Evolutionary conservation across 2,113 vertebrate species (phyloP).

Genomic region (Dicrurus megarhynchus): DNA sequence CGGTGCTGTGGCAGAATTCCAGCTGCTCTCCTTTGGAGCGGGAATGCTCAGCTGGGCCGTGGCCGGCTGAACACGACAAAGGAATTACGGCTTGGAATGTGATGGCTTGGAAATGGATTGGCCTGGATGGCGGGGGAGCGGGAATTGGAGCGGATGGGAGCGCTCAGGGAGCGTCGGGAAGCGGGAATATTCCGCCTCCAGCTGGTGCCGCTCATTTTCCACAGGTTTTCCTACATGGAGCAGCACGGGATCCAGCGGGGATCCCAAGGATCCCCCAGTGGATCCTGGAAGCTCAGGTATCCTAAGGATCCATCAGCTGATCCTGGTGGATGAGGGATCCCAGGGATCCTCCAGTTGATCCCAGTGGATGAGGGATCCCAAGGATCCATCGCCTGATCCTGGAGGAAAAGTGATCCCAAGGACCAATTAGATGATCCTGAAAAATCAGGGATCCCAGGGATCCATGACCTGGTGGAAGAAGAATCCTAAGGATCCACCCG

Average conservation of each 20-base stretch:
- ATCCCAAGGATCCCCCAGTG: background rate
- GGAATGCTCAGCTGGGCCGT: background rate
- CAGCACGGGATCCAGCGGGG: background rate
- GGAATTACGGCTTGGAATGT: background rate
- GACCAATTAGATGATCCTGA: background rate
- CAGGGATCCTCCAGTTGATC: fast-evolving
- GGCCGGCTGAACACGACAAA: background rate
- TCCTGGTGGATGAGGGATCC: too few relatives aligned
- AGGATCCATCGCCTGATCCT: background rate
- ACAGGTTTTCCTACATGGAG: background rate
- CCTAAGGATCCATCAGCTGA: too few relatives aligned
- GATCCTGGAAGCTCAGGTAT: too few relatives aligned
- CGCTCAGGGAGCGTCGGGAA: fast-evolving
- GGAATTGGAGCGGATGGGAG: background rate
- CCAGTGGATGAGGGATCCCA: background rate
- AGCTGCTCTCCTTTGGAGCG: background rate
- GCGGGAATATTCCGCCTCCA: fast-evolving
- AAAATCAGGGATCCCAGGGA: background rate
- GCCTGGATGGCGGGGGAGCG: background rate
- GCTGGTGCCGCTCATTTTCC: background rate
- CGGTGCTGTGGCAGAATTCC: background rate
- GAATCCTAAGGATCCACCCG: background rate
- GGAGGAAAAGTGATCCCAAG: background rate
- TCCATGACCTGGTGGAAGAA: fast-evolving
- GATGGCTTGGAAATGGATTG: background rate